phyloP scores from a whole-genome alignment of 2,888 invertebrate species.

The Heliconius erato region DNA sequence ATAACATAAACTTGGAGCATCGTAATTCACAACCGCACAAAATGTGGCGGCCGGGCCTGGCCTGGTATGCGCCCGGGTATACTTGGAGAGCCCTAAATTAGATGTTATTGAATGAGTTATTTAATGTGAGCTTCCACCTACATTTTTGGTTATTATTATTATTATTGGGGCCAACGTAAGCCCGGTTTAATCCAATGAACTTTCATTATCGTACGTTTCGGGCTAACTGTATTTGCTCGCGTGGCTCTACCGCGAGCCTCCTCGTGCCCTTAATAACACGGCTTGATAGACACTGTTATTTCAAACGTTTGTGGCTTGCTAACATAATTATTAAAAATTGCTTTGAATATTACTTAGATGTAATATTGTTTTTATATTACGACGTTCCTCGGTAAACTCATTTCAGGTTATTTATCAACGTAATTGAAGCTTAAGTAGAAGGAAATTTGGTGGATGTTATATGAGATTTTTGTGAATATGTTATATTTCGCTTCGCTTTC shows the following conservation, averaged over 20 bases:
- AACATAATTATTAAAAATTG: constrained; percentile 85
- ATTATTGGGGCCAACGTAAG: constrained; percentile 80
- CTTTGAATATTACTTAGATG: constrained; percentile 70
- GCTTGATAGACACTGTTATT: constrained; percentile 68
- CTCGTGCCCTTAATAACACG: constrained; percentile 78
- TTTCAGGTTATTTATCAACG: constrained; percentile 46
- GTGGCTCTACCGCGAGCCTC: constrained; percentile 75
- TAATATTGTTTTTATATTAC: constrained; percentile 66
- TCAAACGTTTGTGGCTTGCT: constrained; percentile 64
- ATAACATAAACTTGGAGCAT: constrained; percentile 73
- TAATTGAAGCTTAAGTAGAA: constrained; percentile 32
- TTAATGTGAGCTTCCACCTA: constrained; percentile 78
- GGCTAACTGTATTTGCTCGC: constrained; percentile 80
- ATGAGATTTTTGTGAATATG: constrained; percentile 10
- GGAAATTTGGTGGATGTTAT: constrained; percentile 10
- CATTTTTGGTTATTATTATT: constrained; percentile 85
- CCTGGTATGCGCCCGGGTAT: constrained; percentile 59
- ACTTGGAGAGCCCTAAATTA: constrained; percentile 69
- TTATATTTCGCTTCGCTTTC: background rate
- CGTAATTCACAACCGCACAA: constrained; percentile 58
- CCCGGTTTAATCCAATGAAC: constrained; percentile 82
- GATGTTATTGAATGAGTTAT: constrained; percentile 84
- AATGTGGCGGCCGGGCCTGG: constrained; percentile 62
- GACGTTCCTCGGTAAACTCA: constrained; percentile 52
- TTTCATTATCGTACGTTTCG: constrained; percentile 81